phyloP scores from a whole-genome alignment of 2,888 invertebrate species.

The Leucania comma region DNA sequence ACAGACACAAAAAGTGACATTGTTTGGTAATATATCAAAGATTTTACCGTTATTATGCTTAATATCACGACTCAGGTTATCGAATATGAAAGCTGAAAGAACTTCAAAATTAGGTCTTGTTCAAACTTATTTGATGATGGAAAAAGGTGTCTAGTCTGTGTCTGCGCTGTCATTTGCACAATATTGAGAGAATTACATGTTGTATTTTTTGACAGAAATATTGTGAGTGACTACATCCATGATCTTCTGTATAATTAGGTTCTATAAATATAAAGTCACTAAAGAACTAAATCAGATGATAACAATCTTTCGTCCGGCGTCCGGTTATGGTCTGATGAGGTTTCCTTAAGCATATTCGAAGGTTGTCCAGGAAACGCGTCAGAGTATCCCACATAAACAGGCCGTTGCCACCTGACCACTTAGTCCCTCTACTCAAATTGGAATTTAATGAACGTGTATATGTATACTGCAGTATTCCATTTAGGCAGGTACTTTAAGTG shows the following conservation, averaged over 20 bases:
- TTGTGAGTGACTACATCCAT: background rate
- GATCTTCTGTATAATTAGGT: background rate
- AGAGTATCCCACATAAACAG: conserved; percentile 79
- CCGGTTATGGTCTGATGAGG: background rate
- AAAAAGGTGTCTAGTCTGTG: conserved; percentile 1
- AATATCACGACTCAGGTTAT: background rate
- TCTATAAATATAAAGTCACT: background rate
- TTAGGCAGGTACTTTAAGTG: conserved; percentile 34
- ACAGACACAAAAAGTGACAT: background rate
- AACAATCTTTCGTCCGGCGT: conserved; percentile 4
- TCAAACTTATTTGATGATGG: conserved; percentile 1
- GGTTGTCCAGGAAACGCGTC: conserved; percentile 76
- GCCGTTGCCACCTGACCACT: conserved; percentile 75
- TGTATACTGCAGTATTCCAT: conserved; percentile 52
- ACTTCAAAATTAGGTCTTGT: background rate
- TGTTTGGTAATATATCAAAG: background rate
- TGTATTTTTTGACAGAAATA: background rate
- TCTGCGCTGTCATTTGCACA: background rate
- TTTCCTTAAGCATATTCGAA: conserved; percentile 20
- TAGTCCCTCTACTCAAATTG: conserved; percentile 54
- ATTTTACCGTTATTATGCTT: background rate
- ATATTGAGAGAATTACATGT: conserved; percentile 9
- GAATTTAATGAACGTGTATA: conserved; percentile 58
- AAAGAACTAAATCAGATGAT: conserved; percentile 5
- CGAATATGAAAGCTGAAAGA: background rate